phyloP scores from a whole-genome alignment of 1,140 invertebrate species.

The Phymastichus coffea region DNA sequence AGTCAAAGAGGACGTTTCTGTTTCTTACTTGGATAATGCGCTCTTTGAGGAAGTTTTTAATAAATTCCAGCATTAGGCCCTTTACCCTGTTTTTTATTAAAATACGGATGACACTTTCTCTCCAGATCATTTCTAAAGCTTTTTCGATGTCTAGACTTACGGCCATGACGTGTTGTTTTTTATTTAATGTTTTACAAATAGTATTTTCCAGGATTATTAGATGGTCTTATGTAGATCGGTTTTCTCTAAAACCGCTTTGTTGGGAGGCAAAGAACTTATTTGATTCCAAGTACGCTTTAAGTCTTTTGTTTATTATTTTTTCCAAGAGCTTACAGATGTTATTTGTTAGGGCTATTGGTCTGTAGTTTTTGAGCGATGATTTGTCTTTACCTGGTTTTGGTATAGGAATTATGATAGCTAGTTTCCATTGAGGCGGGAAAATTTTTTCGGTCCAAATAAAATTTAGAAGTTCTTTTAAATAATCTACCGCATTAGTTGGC shows the following conservation, averaged over 20 bases:
- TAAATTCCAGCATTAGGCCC: neutral
- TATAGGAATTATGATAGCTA: slow-evolving; percentile 41
- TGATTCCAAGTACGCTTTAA: neutral
- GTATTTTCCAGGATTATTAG: slow-evolving; percentile 7
- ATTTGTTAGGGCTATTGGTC: slow-evolving; percentile 34
- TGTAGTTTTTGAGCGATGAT: slow-evolving; percentile 27
- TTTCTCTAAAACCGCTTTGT: slow-evolving; percentile 13
- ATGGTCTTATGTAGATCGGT: slow-evolving; percentile 8
- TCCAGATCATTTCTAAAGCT: slow-evolving; percentile 19
- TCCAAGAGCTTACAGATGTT: slow-evolving; percentile 36
- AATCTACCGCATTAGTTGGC: slow-evolving; percentile 22
- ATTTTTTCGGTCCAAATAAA: slow-evolving; percentile 21
- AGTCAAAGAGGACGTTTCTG: slow-evolving; percentile 10
- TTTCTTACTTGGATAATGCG: slow-evolving; percentile 20
- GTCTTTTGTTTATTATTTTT: slow-evolving; percentile 25
- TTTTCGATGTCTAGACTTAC: no score
- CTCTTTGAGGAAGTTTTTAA: slow-evolving; percentile 18
- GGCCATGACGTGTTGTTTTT: slow-evolving; percentile 4
- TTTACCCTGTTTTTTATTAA: neutral
- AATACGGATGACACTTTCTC: slow-evolving; percentile 3
- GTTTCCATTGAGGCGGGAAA: slow-evolving; percentile 41
- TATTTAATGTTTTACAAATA: slow-evolving; percentile 9
- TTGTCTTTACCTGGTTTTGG: slow-evolving; percentile 42
- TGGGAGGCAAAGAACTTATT: neutral
- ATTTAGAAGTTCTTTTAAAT: slow-evolving; percentile 33